phyloP scores from a whole-genome alignment of 2,888 invertebrate species.

The Lasioglossum lativentre region DNA sequence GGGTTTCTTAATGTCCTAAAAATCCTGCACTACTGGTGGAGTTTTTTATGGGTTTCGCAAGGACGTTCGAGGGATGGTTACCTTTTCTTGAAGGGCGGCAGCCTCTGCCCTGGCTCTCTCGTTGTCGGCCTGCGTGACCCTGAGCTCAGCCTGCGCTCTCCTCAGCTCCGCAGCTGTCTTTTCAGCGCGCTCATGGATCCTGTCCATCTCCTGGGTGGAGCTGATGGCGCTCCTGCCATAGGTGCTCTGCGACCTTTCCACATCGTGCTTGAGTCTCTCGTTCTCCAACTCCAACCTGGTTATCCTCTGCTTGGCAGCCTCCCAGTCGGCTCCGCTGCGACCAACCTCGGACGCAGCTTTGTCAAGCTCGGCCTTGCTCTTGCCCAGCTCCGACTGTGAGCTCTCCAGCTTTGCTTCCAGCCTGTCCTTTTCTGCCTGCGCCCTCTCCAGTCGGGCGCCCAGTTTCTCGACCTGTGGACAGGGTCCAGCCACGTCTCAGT shows the following conservation, averaged over 20 bases:
- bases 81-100: slow-evolving; percentile 94
- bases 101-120: slow-evolving; percentile 94
- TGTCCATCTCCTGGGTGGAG: slow-evolving; percentile 93
- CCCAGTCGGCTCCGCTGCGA: slow-evolving; percentile 95
- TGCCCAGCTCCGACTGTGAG: slow-evolving; percentile 96
- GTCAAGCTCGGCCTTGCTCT: slow-evolving; percentile 97
- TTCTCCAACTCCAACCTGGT: slow-evolving; percentile 95
- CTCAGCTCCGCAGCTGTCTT: slow-evolving; percentile 93
- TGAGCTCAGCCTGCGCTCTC: slow-evolving; percentile 94
- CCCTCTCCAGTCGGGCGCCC: slow-evolving; percentile 94
- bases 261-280: slow-evolving; percentile 93
- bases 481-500: background rate
- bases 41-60: background rate
- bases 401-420: slow-evolving; percentile 96
- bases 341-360: slow-evolving; percentile 96
- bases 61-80: slow-evolving; percentile 50
- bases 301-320: slow-evolving; percentile 92
- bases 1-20: background rate
- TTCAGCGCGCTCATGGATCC: slow-evolving; percentile 94
- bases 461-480: slow-evolving; percentile 90
- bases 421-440: slow-evolving; percentile 95
- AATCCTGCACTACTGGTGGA: background rate
- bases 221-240: slow-evolving; percentile 93
- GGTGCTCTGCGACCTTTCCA: slow-evolving; percentile 93
- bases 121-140: slow-evolving; percentile 96